Base-by-base conservation (phyloP, 2,888 invertebrate genomes). In the Smittia sp. region DNA sequence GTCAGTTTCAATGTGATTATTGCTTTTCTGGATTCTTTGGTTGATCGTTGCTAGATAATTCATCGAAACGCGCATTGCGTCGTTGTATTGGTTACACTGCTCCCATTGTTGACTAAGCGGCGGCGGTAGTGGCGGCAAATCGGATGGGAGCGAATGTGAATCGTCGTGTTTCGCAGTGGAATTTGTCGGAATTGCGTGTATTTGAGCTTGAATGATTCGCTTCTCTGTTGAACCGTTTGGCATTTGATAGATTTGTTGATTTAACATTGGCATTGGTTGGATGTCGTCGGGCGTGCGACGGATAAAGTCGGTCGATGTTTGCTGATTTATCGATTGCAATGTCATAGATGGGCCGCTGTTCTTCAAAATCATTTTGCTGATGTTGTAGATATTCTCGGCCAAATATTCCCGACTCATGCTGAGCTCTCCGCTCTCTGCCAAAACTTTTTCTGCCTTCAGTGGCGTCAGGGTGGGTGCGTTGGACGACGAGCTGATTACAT, bases 21-120 rank as follows among this genome's bases (percentile, higher is more conserved):
- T 70, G 27, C 46, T 70, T 41, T 72, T 72, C 32, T 72, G 72
- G 38, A 72, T 62, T 72, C 72, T 72, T 72, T 72, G 72, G 72
- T 72, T 72, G 62, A 72, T 72, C 25, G 62, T 72, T 72, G 58
- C 72, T 62, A 72, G 32, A 62, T 72, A 72, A 25, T 38, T 72
- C 72, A 72, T 72, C 22, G 72, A 72, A 38, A 58, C 72, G 13
- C 25, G 38, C 39, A 72, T 63, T 13, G 62, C 62, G 9, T 72
- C 62, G 54, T 70, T 67, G 24, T 67, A 41, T 41, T 67, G 39
- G 11, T 24, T 27, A 69, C 32, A 69, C 52, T 69, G 69, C 18
- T 69, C 41, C 32, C 39, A 24, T 52, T 41, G 68, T 7, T 72
- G 70, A 41, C 38, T 65, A 9, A n/a, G 25, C 27, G 32, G 25